These are phyloP conservation scores for Lichenostomus cassidix DNA, from an alignment of 2,113 vertebrate species.

Conservation along the genomic window DNA sequence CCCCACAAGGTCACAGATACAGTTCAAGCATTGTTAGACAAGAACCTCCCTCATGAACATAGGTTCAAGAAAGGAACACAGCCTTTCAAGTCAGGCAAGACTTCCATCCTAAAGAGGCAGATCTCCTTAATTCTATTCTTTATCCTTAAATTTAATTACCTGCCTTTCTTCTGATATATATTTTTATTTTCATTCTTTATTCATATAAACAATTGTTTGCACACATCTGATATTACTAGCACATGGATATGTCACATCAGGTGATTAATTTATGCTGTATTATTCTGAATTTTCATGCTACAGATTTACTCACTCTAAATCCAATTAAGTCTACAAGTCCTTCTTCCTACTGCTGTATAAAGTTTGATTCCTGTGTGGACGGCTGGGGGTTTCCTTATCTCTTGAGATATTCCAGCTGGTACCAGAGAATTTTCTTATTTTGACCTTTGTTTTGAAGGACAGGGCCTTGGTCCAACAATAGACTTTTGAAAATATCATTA, in stretches of 20 bases:
- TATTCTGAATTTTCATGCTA: not conserved
- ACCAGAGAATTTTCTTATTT: not conserved
- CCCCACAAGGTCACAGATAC: not conserved
- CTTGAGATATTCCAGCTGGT: not conserved
- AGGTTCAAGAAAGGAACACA: not conserved
- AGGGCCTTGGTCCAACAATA: not conserved
- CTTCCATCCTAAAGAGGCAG: not conserved
- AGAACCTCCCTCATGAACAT: not conserved
- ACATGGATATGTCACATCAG: not conserved
- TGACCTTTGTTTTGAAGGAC: not conserved
- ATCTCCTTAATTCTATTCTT: not conserved
- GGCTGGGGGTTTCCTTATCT: not conserved
- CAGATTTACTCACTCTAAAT: not conserved
- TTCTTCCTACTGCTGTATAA: not conserved
- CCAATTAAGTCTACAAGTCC: not conserved
- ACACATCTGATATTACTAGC: not conserved
- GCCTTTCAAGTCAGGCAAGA: not conserved
- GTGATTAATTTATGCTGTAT: not conserved
- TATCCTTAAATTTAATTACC: not conserved
- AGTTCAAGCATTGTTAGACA: not conserved
- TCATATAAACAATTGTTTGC: not conserved
- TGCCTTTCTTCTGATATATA: not conserved
- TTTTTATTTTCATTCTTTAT: not conserved
- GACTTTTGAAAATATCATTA: not conserved
- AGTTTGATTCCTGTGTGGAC: not conserved